phyloP scores from a whole-genome alignment of 2,113 vertebrate genomes.

The Acrocephalus arundinaceus region DNA sequence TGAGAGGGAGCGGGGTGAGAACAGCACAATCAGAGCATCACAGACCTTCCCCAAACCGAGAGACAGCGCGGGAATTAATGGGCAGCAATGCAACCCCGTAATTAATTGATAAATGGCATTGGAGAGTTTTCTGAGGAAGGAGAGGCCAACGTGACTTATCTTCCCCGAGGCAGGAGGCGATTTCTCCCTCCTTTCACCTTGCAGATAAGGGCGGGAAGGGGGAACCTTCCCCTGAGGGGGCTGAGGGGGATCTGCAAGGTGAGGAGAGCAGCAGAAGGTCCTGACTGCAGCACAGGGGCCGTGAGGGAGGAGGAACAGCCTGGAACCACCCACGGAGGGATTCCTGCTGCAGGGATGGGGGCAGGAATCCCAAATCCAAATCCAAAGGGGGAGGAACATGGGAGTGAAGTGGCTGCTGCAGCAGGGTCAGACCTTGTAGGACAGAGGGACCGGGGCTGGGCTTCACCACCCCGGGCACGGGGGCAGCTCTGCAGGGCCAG shows the following conservation, averaged over 20 bases:
- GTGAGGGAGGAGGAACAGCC: fast-evolving
- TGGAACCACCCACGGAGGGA: fast-evolving
- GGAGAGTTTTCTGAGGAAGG: slow-evolving; percentile 54
- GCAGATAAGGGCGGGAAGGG: slow-evolving; percentile 49
- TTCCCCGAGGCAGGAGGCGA: slow-evolving; percentile 39
- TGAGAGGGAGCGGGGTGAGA: background rate
- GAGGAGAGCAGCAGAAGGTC: background rate
- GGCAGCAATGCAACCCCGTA: slow-evolving; percentile 43
- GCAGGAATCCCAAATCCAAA: no score
- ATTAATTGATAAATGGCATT: slow-evolving; percentile 72
- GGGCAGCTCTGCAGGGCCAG: no score
- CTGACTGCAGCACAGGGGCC: background rate
- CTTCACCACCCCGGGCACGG: no score
- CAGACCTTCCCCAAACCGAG: slow-evolving; percentile 23
- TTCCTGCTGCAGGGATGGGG: background rate
- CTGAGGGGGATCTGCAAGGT: background rate
- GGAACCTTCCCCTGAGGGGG: background rate
- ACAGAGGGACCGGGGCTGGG: no score
- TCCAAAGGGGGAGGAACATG: no score
- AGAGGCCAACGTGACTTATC: slow-evolving; percentile 61
- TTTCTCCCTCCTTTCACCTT: slow-evolving; percentile 64
- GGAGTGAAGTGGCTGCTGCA: background rate
- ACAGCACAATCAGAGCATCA: background rate
- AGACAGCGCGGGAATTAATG: slow-evolving; percentile 56
- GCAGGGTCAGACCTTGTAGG: no score